phyloP scores from a whole-genome alignment of 2,888 invertebrate species.

The Cylindroiulus punctatus region DNA sequence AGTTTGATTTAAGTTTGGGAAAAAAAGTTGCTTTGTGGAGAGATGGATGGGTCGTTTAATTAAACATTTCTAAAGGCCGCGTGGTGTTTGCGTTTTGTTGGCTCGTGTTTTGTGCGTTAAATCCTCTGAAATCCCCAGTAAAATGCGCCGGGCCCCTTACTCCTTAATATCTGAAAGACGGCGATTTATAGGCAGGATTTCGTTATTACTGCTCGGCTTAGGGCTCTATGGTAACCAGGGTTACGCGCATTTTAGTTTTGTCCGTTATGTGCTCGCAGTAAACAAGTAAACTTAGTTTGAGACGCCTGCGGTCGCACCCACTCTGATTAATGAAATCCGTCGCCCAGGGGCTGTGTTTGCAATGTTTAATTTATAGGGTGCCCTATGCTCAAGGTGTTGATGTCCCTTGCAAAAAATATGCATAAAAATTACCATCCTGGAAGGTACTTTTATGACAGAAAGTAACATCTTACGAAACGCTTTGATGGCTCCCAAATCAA shows the following conservation, averaged over 20 bases:
- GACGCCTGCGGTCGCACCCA: not conserved
- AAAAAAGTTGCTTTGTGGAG: not conserved
- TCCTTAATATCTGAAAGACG: not conserved
- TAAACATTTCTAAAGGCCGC: not conserved
- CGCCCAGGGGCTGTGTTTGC: no score
- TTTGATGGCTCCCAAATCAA: no score
- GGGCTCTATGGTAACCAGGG: slow-evolving; percentile 3
- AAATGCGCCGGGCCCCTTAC: not conserved
- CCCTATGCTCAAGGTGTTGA: no score
- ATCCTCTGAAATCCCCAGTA: not conserved
- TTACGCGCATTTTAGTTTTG: not conserved
- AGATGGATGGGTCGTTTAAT: slow-evolving; percentile 19
- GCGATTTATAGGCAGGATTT: not conserved
- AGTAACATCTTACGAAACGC: no score
- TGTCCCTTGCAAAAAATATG: no score
- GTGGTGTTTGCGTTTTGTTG: not conserved
- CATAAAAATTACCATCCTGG: no score
- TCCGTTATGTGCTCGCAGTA: not conserved
- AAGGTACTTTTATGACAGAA: no score
- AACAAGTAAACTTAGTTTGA: not conserved
- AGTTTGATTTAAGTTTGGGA: not conserved
- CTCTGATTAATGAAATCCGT: no score
- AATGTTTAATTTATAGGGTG: no score
- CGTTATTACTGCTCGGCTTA: not conserved
- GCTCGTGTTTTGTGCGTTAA: not conserved